Percentiles rank a stretch among this genome's conserved stretches.
phyloP scores from a whole-genome alignment of 2,888 invertebrate genomes.

The Hemistola chrysoprasaria region DNA sequence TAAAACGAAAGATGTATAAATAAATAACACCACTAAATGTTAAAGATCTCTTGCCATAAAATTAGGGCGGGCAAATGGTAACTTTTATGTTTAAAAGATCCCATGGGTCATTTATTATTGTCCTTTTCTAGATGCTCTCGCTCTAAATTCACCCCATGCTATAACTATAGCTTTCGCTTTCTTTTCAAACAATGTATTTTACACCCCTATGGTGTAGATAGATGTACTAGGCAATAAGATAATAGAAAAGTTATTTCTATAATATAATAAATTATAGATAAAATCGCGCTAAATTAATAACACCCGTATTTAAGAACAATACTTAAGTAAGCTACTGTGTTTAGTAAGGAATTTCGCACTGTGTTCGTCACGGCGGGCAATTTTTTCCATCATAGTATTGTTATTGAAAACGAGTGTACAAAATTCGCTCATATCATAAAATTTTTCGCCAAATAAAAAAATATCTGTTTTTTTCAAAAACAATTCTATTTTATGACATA shows the following conservation, averaged over 20 bases:
- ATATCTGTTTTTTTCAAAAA: background rate
- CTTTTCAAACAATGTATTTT: constrained; percentile 45
- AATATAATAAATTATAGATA: too few species aligned
- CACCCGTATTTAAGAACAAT: too few species aligned
- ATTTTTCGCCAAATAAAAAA: too few species aligned
- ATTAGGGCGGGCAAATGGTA: constrained; percentile 15
- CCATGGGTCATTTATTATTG: constrained; percentile 15
- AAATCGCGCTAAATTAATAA: too few species aligned
- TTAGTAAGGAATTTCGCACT: too few species aligned
- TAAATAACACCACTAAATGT: constrained; percentile 4
- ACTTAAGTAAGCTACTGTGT: too few species aligned
- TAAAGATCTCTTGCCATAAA: constrained; percentile 15
- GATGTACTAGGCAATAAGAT: constrained; percentile 61
- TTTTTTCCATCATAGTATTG: too few species aligned
- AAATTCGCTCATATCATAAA: too few species aligned
- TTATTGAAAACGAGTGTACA: too few species aligned
- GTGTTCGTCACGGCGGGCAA: too few species aligned
- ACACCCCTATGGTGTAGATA: constrained; percentile 61
- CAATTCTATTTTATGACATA: too few species aligned
- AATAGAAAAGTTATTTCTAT: constrained; percentile 52
- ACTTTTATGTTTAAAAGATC: constrained; percentile 15
- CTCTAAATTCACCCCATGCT: constrained; percentile 27
- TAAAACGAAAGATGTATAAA: constrained; percentile 24
- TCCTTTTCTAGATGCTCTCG: constrained; percentile 26
- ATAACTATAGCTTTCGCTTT: constrained; percentile 11